Conservation (phyloP, 2,888 invertebrate species). For the Agriopis leucophaearia region DNA sequence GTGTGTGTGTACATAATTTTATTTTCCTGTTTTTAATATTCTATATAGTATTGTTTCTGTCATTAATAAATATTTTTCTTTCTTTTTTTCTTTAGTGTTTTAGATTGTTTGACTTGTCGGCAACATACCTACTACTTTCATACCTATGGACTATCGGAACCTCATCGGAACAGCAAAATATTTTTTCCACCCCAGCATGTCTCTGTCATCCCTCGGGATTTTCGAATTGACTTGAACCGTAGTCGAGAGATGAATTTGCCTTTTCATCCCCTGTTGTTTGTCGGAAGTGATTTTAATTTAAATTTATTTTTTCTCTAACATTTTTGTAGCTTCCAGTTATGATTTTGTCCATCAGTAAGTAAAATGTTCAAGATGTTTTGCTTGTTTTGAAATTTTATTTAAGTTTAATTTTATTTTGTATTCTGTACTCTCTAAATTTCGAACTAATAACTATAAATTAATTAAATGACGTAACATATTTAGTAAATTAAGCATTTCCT, state of each 20-base stretch:
- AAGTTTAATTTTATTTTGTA: not conserved
- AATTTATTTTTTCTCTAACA: slow-evolving; percentile 20
- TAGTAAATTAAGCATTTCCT: too few species aligned
- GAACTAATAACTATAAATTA: too few species aligned
- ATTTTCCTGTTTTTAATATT: too few species aligned
- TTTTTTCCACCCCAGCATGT: slow-evolving; percentile 20
- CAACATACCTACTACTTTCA: too few species aligned
- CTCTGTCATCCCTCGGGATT: slow-evolving; percentile 31
- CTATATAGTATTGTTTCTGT: too few species aligned
- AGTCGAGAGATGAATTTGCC: slow-evolving; percentile 45
- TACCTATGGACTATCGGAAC: not conserved
- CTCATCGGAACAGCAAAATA: slow-evolving; percentile 12
- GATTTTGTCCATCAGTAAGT: not conserved
- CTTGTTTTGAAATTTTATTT: not conserved
- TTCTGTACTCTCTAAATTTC: not conserved
- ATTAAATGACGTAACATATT: too few species aligned
- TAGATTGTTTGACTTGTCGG: not conserved
- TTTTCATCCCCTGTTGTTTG: slow-evolving; percentile 43
- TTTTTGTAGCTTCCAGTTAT: slow-evolving; percentile 4
- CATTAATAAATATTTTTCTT: too few species aligned
- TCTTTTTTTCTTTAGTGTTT: too few species aligned
- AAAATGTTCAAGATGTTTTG: not conserved
- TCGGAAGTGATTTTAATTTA: slow-evolving; percentile 43
- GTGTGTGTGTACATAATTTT: too few species aligned
- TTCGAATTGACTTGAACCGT: slow-evolving; percentile 44